phyloP scores from a whole-genome alignment of 1,140 invertebrate genomes.

The Anadara kagoshimensis region DNA sequence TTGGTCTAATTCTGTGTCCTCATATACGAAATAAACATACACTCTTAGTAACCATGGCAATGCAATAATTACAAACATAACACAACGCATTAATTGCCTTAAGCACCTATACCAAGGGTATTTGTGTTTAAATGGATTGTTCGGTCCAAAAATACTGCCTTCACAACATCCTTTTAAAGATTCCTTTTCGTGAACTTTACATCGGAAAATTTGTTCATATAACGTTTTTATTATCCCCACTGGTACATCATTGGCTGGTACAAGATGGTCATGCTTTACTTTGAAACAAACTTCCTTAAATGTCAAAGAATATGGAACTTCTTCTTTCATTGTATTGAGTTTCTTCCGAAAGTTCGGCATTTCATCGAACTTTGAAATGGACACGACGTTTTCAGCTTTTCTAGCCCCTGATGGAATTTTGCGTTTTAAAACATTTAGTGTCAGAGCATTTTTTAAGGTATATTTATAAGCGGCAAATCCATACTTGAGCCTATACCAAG shows the following conservation, averaged over 20 bases:
- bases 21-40: slow-evolving; percentile 41
- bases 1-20: slow-evolving; percentile 17
- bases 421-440: not conserved
- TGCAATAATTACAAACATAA: slow-evolving; percentile 31
- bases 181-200: slow-evolving; percentile 44
- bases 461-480: slow-evolving; percentile 19
- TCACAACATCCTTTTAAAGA: slow-evolving; percentile 32
- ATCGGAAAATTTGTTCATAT: slow-evolving; percentile 50
- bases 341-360: slow-evolving; percentile 42
- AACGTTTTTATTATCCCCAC: slow-evolving; percentile 44
- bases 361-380: slow-evolving; percentile 24
- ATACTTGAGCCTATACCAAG: slow-evolving; percentile 38
- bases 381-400: slow-evolving; percentile 28
- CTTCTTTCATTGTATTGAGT: slow-evolving; percentile 29
- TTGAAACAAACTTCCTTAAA: slow-evolving; percentile 25
- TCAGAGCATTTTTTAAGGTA: not conserved
- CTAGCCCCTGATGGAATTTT: not conserved
- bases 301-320: slow-evolving; percentile 28
- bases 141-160: slow-evolving; percentile 30
- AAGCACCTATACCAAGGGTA: slow-evolving; percentile 45
- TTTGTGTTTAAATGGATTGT: not conserved
- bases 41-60: slow-evolving; percentile 49
- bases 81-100: slow-evolving; percentile 25
- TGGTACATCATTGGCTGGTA: slow-evolving; percentile 46
- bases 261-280: slow-evolving; percentile 41